These are phyloP conservation scores for Ornithoptera priamus DNA, from an alignment of 2,888 invertebrate genomes.

Conservation along the genomic window DNA sequence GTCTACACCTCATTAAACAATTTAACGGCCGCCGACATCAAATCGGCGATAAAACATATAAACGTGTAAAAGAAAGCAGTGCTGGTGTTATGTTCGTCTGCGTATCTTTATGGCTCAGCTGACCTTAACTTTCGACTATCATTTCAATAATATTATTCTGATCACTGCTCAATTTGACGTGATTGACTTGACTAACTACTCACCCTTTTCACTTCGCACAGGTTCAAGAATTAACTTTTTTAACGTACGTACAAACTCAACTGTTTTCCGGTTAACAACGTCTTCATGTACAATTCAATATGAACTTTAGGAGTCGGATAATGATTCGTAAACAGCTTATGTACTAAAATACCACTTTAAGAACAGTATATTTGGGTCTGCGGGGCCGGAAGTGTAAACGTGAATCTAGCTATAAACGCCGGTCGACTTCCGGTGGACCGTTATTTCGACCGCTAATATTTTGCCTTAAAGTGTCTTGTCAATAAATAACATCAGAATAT, in stretches of 20 bases:
- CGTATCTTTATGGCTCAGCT: constrained; percentile 32
- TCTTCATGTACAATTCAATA: no score
- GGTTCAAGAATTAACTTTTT: no score
- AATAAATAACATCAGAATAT: no score
- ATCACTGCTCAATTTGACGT: constrained; percentile 1
- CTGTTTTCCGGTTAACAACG: no score
- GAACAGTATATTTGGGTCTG: constrained; percentile 15
- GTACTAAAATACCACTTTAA: constrained; percentile 8
- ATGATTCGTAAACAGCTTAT: constrained; percentile 1
- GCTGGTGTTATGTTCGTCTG: not conserved
- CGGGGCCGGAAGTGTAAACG: constrained; percentile 25
- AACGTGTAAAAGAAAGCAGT: constrained; percentile 16
- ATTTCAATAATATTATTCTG: constrained; percentile 21
- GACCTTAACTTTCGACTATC: constrained; percentile 35
- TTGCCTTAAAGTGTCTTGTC: not conserved
- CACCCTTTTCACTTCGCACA: not conserved
- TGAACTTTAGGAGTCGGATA: not conserved
- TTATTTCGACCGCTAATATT: constrained; percentile 7
- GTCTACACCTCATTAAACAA: not conserved
- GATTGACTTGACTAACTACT: not conserved
- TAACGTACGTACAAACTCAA: no score
- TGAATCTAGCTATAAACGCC: not conserved
- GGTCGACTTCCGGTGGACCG: constrained; percentile 13
- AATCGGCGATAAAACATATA: not conserved
- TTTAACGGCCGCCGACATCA: not conserved